These are phyloP conservation scores for Ceratina japonica DNA, from an alignment of 1,140 invertebrate species.

Conservation along the genomic window DNA sequence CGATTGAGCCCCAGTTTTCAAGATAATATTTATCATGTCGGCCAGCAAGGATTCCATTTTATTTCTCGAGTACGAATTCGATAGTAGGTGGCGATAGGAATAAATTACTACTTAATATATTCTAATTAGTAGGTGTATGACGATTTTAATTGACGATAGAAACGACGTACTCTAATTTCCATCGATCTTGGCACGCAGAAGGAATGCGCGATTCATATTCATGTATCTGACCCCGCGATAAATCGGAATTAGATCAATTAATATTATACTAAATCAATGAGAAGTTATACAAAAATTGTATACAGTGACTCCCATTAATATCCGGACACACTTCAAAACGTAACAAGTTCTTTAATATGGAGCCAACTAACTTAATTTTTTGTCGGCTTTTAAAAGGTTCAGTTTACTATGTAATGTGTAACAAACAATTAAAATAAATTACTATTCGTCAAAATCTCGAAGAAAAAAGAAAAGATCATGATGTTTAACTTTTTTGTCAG, in stretches of 20 bases:
- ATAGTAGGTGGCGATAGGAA: slow-evolving; percentile 1
- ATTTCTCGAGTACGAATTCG: slow-evolving; percentile 1
- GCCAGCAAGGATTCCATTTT: not conserved
- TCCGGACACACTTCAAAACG: too few species aligned
- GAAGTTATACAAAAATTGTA: not conserved
- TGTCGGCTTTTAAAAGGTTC: too few species aligned
- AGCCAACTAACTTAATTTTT: too few species aligned
- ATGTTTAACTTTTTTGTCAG: too few species aligned
- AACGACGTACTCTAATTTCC: not conserved
- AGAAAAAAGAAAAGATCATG: too few species aligned
- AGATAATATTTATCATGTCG: too few species aligned
- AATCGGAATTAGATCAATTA: slow-evolving; percentile 13
- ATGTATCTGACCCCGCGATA: slow-evolving; percentile 31
- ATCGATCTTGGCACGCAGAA: not conserved
- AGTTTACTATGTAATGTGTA: too few species aligned
- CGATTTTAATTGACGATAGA: not conserved
- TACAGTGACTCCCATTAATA: too few species aligned
- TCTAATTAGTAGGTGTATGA: slow-evolving; percentile 14
- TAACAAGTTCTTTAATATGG: too few species aligned
- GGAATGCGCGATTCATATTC: slow-evolving; percentile 23
- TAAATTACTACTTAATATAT: not conserved
- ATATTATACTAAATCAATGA: slow-evolving; percentile 4
- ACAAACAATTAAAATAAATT: too few species aligned
- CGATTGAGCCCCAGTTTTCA: too few species aligned
- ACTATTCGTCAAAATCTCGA: too few species aligned